These are phyloP conservation scores for Onychomys arenicola DNA, from an alignment of 2,797 vertebrate genomes.

Conservation along the genomic window DNA sequence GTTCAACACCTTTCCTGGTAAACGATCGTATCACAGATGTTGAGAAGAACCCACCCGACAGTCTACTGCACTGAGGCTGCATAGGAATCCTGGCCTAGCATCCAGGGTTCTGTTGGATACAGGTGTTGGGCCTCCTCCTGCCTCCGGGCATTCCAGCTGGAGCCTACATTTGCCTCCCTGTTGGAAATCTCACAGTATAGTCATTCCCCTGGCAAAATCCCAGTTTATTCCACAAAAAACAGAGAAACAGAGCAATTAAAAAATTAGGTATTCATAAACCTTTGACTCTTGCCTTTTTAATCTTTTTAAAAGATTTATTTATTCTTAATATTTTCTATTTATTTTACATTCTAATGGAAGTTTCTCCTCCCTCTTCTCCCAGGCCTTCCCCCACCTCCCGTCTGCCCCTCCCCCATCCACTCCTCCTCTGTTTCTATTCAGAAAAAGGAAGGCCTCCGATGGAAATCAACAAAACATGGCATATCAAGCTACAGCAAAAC, in stretches of 20 bases:
- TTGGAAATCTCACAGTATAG: not conserved
- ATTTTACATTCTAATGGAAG: not conserved
- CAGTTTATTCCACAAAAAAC: not conserved
- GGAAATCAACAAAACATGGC: not conserved
- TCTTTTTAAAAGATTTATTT: not conserved
- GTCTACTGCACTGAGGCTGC: not conserved
- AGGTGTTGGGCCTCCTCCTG: not conserved
- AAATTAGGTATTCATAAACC: not conserved
- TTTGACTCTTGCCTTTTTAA: not conserved
- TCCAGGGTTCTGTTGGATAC: not conserved
- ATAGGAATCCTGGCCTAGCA: not conserved
- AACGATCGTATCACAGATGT: slow-evolving; percentile 16
- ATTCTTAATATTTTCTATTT: not conserved
- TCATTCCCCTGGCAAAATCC: slow-evolving; percentile 32
- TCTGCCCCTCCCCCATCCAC: not conserved
- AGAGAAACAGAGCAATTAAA: slow-evolving; percentile 32
- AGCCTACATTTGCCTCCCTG: not conserved
- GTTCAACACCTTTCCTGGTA: not conserved
- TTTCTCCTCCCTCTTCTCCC: not conserved
- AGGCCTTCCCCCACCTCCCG: not conserved
- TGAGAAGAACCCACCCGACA: slow-evolving; percentile 18
- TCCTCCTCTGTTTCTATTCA: not conserved
- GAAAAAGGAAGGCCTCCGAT: not conserved
- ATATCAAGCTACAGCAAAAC: not conserved
- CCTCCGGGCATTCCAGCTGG: not conserved